phyloP scores from a whole-genome alignment of 2,888 invertebrate genomes.

The Pelosia muscerda region DNA sequence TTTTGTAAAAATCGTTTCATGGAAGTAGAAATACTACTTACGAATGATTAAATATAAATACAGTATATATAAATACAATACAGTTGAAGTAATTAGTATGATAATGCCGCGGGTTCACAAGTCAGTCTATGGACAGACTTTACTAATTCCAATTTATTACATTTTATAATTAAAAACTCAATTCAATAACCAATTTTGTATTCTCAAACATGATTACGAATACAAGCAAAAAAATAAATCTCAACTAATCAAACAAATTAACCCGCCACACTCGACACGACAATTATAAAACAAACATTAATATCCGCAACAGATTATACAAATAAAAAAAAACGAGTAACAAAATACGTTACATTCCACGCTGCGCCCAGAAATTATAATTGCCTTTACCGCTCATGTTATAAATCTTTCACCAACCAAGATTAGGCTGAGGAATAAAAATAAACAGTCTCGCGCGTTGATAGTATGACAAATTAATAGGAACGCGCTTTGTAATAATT shows the following conservation, averaged over 20 bases:
- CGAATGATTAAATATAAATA: background rate
- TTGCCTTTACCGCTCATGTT: conserved; percentile 60
- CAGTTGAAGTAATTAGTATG: background rate
- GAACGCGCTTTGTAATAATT: conserved; percentile 67
- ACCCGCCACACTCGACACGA: conserved; percentile 33
- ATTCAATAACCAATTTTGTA: background rate
- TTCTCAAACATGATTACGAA: conserved; percentile 6
- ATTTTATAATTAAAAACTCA: background rate
- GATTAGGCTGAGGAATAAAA: conserved; percentile 69
- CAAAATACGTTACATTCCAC: conserved; percentile 61
- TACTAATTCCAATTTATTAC: background rate
- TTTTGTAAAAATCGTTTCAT: conserved; percentile 2
- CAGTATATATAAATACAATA: too few species aligned
- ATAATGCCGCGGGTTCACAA: background rate
- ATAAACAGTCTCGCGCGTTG: conserved; percentile 65
- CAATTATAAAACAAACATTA: conserved; percentile 45
- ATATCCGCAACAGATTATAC: conserved; percentile 46
- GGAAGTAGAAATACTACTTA: background rate
- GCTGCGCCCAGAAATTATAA: conserved; percentile 64
- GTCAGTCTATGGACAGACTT: background rate
- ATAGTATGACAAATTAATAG: conserved; percentile 78
- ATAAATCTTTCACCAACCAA: conserved; percentile 72
- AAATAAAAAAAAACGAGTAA: conserved; percentile 39
- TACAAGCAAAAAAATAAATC: conserved; percentile 17
- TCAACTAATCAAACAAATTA: conserved; percentile 29